These are phyloP conservation scores for Clupea harengus DNA, from an alignment of 2,113 vertebrate genomes.

Conservation along the genomic window DNA sequence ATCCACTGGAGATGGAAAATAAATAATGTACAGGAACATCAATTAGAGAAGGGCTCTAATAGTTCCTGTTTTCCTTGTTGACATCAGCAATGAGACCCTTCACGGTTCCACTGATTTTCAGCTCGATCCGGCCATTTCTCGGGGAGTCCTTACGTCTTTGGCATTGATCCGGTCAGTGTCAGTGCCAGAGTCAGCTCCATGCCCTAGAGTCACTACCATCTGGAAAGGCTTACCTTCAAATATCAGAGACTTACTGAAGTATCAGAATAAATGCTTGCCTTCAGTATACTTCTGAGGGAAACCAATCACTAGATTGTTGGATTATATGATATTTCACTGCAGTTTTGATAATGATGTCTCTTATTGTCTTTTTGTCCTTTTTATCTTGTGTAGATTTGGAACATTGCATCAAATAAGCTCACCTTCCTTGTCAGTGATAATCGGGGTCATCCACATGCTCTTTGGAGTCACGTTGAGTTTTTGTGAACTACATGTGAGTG, in stretches of 20 bases:
- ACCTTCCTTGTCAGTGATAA: slow-evolving; percentile 81
- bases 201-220: no score
- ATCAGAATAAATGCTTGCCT: no score
- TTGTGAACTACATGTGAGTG: slow-evolving; percentile 77
- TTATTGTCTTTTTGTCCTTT: neutral
- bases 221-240: no score
- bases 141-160: slow-evolving; percentile 52
- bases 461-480: slow-evolving; percentile 81
- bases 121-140: slow-evolving; percentile 54
- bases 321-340: neutral
- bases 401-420: slow-evolving; percentile 81
- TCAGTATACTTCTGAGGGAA: no score
- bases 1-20: neutral
- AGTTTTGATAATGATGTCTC: no score
- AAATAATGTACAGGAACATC: neutral
- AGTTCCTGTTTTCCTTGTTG: neutral
- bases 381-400: slow-evolving; percentile 83
- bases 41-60: neutral
- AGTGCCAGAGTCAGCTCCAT: no score
- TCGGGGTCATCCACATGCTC: slow-evolving; percentile 82
- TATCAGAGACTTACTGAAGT: no score
- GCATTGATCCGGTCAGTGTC: slow-evolving; percentile 58
- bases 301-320: neutral
- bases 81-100: slow-evolving; percentile 50
- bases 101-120: slow-evolving; percentile 41